Percentiles rank a stretch among this genome's conserved stretches.
These are phyloP conservation scores for Drosophila sulfurigaster DNA, from an alignment of 1,140 invertebrate genomes.

Conservation along the genomic window DNA sequence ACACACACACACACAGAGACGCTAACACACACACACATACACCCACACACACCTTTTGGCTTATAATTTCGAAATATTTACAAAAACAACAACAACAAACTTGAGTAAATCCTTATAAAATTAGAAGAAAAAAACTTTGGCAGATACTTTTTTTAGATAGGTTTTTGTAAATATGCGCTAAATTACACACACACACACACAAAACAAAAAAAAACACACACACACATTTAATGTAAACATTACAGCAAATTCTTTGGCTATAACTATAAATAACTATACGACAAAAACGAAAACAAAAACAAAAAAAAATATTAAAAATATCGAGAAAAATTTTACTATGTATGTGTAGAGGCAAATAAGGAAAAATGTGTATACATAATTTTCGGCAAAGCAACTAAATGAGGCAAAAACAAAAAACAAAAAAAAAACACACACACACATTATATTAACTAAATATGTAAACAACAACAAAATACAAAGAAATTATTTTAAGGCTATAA, in stretches of 20 bases:
- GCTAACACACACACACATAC: slow-evolving; percentile 30
- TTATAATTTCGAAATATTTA: slow-evolving; percentile 52
- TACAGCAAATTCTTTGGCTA: slow-evolving; percentile 59
- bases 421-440: slow-evolving; percentile 43
- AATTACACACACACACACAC: slow-evolving; percentile 43
- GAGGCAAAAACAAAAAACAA: slow-evolving; percentile 65
- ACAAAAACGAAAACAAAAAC: neutral
- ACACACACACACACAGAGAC: slow-evolving; percentile 41
- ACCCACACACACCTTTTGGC: slow-evolving; percentile 49
- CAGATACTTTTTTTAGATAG: slow-evolving; percentile 46
- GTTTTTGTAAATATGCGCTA: slow-evolving; percentile 81
- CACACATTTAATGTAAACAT: slow-evolving; percentile 65
- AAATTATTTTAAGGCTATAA: slow-evolving; percentile 80
- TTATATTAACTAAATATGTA: slow-evolving; percentile 64
- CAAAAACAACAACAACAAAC: slow-evolving; percentile 40
- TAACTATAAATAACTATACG: slow-evolving; percentile 61
- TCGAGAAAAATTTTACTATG: slow-evolving; percentile 63
- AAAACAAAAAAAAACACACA: slow-evolving; percentile 20
- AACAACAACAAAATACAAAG: slow-evolving; percentile 72
- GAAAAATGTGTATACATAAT: slow-evolving; percentile 71
- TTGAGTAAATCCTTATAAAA: slow-evolving; percentile 26
- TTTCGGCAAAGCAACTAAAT: slow-evolving; percentile 82
- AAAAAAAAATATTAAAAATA: slow-evolving; percentile 35
- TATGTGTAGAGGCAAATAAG: slow-evolving; percentile 66
- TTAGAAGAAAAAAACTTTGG: slow-evolving; percentile 21